Base-by-base conservation (phyloP, 1,140 invertebrate genomes). In the Teleogryllus occipitalis region DNA sequence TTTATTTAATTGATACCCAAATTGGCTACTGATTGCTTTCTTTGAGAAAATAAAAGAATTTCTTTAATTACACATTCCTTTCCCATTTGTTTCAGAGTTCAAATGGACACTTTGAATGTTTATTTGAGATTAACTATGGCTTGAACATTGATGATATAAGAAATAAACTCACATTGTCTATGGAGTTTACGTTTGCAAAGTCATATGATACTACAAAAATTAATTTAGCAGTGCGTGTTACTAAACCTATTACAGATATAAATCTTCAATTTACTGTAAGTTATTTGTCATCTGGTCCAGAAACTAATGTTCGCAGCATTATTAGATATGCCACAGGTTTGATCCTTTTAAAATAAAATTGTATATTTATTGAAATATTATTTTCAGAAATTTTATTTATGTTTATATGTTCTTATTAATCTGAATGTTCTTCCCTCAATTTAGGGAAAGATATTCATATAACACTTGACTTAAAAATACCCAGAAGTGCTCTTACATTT, bases 401-500 rank as follows among this genome's bases (percentile, higher is more conserved):
- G 27, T 49, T 79, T 14, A 74, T 79, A 54, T 74, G 27, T 80
- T 77, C 22, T 81, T 14, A 21, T 5, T 49, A 78, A 78, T 22
- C 14, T 18, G 8, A 39, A 8, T 72, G 39, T 80, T 39, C 15
- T 77, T 76, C 10, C 80, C 80, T 80, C 74, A 75, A 82, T 83
- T 0, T 81, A 90, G 88, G 87, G 6, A 92, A 92, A 83, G 89
- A 92, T 83, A 89, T 91, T 27, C 88, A 85, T 0, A 83, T 90
- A 0, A 83, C 86, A 0, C 84, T 91, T 5, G 90, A 86, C 22
- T 81, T 87, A 18, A 82, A 88, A 14, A 87, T 90, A 81, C 91
- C 91, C 2, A 85, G 88, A 4, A 85, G 88, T 1, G 84, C 85
- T 7, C 82, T 90, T 22, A 88, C 92, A 81, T 85, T 86, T 7